Evolutionary conservation across 2,113 vertebrate genomes (phyloP), one percentile per base, ranked within the genome.

Genomic region (Plotosus lineatus): DNA sequence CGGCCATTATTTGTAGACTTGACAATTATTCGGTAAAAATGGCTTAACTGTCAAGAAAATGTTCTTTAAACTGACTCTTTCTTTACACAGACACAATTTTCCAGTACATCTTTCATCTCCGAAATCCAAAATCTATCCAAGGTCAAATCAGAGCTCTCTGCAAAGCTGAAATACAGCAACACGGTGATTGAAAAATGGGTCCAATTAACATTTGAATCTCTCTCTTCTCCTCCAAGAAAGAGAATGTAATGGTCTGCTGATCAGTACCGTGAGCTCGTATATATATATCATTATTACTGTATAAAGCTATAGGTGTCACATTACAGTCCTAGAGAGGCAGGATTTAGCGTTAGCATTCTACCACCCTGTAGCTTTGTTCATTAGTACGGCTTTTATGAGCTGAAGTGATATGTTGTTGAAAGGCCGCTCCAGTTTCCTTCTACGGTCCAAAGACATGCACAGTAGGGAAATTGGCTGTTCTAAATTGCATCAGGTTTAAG

Each of bases 101-200:
- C 51, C 73, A 26, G 10, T 19, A 42, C 8, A 15, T 38, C 73
- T 77, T 82, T 82, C 74, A 82, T 76, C 80, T 82, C 42, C 31
- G 58, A 53, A 61, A 75, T 38, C 79, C 1, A 89, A 92, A 76
- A 65, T 79, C 68, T 76, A 72, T 51, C 55, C 40, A 66, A 68
- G 58, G 58, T 65, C 53, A 56, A 82, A 71, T 14, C 63, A 14
- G 50, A 71, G 66, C 4, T 38, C 66, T 71, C 19, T 44, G 50
- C 2, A 2, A 50, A 21, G 78, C 31, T 21, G 42, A 31, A 61
- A 12, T 55, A 60, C 53, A 50, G 42, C 31, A n/a, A 60, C 69
- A 26, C 56, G 42, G 31, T 44, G n/a, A 65, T 55, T 17, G 53
- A 75, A 48, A 65, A 60, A 0, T 50, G 23, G 44, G 26, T 65